Evolutionary conservation across 2,113 vertebrate genomes (phyloP).

Genomic region (Python bivittatus): DNA sequence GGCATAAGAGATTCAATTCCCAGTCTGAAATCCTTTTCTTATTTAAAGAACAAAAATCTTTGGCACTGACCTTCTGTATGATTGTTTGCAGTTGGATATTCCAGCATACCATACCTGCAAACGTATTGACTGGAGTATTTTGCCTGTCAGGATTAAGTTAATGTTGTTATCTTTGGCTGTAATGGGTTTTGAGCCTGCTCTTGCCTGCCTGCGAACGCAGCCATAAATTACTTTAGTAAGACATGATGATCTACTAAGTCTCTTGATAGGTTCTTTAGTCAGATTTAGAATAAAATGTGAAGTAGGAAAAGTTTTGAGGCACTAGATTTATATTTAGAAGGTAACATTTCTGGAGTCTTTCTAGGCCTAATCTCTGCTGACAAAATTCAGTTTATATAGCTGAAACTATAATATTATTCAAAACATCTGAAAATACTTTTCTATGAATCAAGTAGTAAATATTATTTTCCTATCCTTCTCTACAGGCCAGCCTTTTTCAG

Average conservation of each 20-base stretch:
- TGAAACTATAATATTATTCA: constrained; percentile 33
- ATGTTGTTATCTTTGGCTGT: constrained; percentile 78
- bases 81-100: constrained; percentile 59
- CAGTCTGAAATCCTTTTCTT: constrained; percentile 26
- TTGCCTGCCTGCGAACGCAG: constrained; percentile 68
- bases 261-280: constrained; percentile 67
- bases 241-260: constrained; percentile 74
- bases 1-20: neutral
- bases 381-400: constrained; percentile 38
- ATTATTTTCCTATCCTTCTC: neutral
- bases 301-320: constrained; percentile 38
- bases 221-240: constrained; percentile 79
- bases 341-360: constrained; percentile 39
- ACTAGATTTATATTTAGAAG: constrained; percentile 7
- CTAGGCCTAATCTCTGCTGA: neutral
- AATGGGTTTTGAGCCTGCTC: constrained; percentile 73
- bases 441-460: constrained; percentile 20
- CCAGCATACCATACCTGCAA: constrained; percentile 62
- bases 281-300: constrained; percentile 57
- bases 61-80: constrained; percentile 53
- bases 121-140: constrained; percentile 63
- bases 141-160: constrained; percentile 74
- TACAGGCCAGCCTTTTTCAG: constrained; percentile 21
- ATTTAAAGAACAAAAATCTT: constrained; percentile 37
- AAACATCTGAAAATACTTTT: constrained; percentile 30